Evolutionary conservation across 2,113 vertebrate genomes (phyloP).

Genomic region (Isurus oxyrinchus): DNA sequence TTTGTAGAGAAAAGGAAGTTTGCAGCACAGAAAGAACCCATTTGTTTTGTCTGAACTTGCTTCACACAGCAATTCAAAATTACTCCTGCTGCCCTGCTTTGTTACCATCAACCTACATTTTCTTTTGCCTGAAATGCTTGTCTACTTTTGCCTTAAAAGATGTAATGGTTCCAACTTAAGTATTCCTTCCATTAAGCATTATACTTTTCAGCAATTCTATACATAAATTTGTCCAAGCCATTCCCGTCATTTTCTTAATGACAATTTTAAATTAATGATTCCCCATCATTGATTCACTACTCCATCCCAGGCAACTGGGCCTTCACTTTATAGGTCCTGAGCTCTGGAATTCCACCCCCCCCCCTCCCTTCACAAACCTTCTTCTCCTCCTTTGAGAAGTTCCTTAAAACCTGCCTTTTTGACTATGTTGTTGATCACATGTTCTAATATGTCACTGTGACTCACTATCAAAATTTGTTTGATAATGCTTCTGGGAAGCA

Average conservation of each 20-base stretch:
- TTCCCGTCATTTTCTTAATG: background rate
- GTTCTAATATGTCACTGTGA: too few species aligned
- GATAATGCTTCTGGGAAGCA: too few species aligned
- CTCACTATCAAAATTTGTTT: too few species aligned
- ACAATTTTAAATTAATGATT: background rate
- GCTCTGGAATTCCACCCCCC: too few species aligned
- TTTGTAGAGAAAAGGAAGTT: background rate
- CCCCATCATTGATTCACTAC: background rate
- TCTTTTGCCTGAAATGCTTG: background rate
- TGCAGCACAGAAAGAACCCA: background rate
- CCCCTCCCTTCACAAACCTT: too few species aligned
- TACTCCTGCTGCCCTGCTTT: background rate
- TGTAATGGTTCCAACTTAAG: background rate
- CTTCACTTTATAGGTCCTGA: background rate
- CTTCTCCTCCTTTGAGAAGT: too few species aligned
- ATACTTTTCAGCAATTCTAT: background rate
- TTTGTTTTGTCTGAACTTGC: background rate
- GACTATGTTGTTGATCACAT: too few species aligned
- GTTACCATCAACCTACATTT: background rate
- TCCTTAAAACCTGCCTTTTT: too few species aligned
- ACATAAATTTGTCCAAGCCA: background rate
- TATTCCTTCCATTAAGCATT: background rate
- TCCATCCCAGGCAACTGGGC: background rate
- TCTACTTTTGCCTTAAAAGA: background rate
- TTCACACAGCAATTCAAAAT: background rate